Evolutionary conservation across 2,888 invertebrate genomes (phyloP).

Genomic region (Drosophila mercatorum): DNA sequence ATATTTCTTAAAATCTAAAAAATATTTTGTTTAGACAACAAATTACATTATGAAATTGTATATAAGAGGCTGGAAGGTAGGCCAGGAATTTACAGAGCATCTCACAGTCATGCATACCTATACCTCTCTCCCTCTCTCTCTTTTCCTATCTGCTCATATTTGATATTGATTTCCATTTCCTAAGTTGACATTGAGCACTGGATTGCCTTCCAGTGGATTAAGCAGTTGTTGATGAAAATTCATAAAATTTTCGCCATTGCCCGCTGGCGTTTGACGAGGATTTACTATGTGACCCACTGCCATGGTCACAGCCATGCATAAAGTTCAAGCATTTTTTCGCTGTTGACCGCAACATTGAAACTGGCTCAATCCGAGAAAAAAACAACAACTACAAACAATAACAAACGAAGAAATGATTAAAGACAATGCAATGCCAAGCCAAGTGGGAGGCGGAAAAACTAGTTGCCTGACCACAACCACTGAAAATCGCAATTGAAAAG

Average conservation of each 20-base stretch:
- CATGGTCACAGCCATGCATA: slow-evolving; percentile 44
- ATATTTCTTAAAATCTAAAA: too few species aligned
- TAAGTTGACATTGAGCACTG: not conserved
- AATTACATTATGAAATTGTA: too few species aligned
- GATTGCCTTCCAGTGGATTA: slow-evolving; percentile 11
- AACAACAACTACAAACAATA: slow-evolving; percentile 7
- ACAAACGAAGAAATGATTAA: slow-evolving; percentile 32
- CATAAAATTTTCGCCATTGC: not conserved
- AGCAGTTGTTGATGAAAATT: not conserved
- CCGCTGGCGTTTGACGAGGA: not conserved
- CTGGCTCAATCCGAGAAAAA: slow-evolving; percentile 13
- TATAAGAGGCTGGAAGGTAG: too few species aligned
- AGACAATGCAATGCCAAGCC: slow-evolving; percentile 26
- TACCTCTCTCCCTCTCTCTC: not conserved
- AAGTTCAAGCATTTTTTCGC: slow-evolving; percentile 46
- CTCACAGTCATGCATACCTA: not conserved
- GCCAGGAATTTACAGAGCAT: not conserved
- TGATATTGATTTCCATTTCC: slow-evolving; percentile 28
- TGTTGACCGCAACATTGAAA: slow-evolving; percentile 63
- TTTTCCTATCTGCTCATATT: not conserved
- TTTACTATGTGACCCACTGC: slow-evolving; percentile 68
- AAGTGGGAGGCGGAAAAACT: slow-evolving; percentile 64
- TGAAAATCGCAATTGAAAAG: slow-evolving; percentile 50
- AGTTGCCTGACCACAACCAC: slow-evolving; percentile 36
- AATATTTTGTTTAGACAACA: too few species aligned